phyloP scores from a whole-genome alignment of 2,113 vertebrate species.

The Vulpes vulpes region DNA sequence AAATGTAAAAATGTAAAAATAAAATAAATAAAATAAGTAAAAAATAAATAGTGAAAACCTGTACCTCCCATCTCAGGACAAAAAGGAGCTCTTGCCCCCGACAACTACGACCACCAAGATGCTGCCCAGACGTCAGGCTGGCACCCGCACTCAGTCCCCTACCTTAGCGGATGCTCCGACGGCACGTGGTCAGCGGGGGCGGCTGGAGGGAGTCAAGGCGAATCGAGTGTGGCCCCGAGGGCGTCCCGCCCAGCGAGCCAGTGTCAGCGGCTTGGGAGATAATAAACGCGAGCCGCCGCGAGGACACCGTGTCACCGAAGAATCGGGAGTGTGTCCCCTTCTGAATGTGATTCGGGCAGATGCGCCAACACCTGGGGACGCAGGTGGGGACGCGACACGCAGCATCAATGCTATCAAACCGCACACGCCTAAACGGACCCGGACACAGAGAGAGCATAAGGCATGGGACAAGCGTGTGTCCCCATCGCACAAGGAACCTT shows the following conservation, averaged over 20 bases:
- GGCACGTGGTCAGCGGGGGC: background rate
- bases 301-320: background rate
- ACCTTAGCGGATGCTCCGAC: background rate
- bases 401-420: background rate
- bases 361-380: background rate
- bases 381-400: background rate
- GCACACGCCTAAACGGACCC: background rate
- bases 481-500: background rate
- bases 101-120: slow-evolving; percentile 13
- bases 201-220: background rate
- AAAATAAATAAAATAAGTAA: too few species aligned
- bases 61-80: background rate
- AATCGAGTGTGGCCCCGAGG: background rate
- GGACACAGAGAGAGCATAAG: background rate
- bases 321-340: background rate
- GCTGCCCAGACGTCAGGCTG: too few species aligned
- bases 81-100: background rate
- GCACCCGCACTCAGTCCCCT: too few species aligned
- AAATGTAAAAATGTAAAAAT: background rate
- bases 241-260: background rate
- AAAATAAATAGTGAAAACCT: background rate
- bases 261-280: background rate
- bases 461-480: background rate
- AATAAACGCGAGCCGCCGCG: background rate
- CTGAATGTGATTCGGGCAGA: background rate